Conservation (phyloP, 2,113 vertebrate genomes). For the Chaenocephalus aceratus region DNA sequence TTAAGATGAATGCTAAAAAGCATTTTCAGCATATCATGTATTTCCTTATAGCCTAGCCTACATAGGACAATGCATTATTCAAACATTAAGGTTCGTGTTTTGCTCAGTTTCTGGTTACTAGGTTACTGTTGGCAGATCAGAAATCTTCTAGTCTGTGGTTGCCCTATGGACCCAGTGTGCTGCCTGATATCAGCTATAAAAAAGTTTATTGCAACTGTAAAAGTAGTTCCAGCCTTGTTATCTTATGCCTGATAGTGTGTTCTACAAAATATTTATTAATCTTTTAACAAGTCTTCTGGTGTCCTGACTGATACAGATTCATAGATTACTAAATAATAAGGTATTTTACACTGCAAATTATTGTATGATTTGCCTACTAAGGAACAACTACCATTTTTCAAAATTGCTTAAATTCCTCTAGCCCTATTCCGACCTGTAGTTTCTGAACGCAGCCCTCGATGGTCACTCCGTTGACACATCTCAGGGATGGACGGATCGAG, state of each 20-base stretch:
- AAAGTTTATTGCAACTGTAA: conserved; percentile 1
- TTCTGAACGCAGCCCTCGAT: conserved; percentile 83
- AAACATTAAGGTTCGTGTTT: neutral
- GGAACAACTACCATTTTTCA: neutral
- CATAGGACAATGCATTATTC: neutral
- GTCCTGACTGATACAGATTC: neutral
- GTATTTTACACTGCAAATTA: neutral
- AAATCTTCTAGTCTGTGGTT: neutral
- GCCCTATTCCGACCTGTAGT: conserved; percentile 85
- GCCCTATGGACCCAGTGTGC: conserved; percentile 4
- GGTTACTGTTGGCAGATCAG: neutral
- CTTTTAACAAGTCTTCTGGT: neutral
- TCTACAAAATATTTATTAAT: neutral
- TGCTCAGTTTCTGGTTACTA: neutral
- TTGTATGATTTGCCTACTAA: too few species aligned
- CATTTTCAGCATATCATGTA: neutral
- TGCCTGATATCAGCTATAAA: neutral
- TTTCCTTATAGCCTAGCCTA: neutral
- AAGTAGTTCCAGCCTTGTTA: neutral
- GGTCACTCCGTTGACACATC: conserved; percentile 79
- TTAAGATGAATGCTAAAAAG: neutral
- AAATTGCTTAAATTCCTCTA: neutral
- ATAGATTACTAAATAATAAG: too few species aligned
- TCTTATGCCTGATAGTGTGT: conserved; percentile 25
- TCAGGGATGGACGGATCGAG: conserved; percentile 84